Evolutionary conservation across 2,888 invertebrate species (phyloP).

Genomic region (Troides oblongomaculatus): DNA sequence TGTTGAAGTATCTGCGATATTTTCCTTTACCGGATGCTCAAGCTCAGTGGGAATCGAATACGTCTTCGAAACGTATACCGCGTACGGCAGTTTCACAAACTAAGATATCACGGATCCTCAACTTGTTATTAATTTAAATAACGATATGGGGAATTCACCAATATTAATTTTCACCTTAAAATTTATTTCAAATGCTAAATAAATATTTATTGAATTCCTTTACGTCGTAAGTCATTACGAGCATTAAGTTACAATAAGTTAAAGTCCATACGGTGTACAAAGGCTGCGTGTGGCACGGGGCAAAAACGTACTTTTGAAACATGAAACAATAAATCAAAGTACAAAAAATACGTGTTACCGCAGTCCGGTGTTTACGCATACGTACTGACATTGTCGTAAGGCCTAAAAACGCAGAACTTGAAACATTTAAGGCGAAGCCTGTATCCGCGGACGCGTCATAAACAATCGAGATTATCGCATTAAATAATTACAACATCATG

Average conservation of each 20-base stretch:
- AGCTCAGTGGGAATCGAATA: too few relatives aligned
- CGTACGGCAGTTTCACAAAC: too few relatives aligned
- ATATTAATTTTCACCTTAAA: background rate
- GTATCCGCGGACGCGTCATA: conserved; percentile 5
- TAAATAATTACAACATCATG: conserved; percentile 24
- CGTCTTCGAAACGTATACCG: too few relatives aligned
- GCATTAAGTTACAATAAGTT: conserved; percentile 47
- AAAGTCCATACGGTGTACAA: conserved; percentile 46
- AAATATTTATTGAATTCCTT: conserved; percentile 15
- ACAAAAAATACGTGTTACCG: conserved; percentile 75
- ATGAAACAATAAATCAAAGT: conserved; percentile 75
- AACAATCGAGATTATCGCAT: conserved; percentile 31
- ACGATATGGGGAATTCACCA: background rate
- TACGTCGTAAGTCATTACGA: conserved; percentile 17
- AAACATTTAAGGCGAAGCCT: conserved; percentile 54
- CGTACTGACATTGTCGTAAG: conserved; percentile 66
- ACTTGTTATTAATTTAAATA: background rate
- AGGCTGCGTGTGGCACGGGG: conserved; percentile 69
- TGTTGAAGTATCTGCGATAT: too few relatives aligned
- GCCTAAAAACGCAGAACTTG: conserved; percentile 53
- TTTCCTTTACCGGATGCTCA: too few relatives aligned
- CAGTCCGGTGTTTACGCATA: conserved; percentile 70
- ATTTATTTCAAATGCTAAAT: conserved; percentile 2
- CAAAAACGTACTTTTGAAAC: conserved; percentile 73
- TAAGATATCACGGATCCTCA: background rate